Percentiles rank a stretch among this genome's conserved stretches.
phyloP scores from a whole-genome alignment of 2,888 invertebrate genomes.

The Hoplodrina ambigua region DNA sequence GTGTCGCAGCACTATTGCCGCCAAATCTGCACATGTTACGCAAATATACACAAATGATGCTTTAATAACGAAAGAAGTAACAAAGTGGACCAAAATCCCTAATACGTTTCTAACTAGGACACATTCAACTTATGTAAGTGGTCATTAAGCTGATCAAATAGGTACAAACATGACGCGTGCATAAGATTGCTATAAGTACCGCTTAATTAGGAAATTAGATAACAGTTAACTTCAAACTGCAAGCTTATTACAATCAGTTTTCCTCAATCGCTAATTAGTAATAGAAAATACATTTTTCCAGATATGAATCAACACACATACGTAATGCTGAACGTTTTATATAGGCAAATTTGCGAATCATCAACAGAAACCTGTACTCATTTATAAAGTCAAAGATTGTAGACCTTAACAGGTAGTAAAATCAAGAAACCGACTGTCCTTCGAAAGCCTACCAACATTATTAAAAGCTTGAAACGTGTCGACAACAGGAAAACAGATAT shows the following conservation, averaged over 20 bases:
- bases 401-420: slow-evolving; percentile 55
- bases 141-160: slow-evolving; percentile 27
- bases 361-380: slow-evolving; percentile 47
- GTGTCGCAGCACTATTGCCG: slow-evolving; percentile 14
- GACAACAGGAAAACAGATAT: slow-evolving; percentile 69
- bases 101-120: slow-evolving; percentile 67
- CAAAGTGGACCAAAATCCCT: slow-evolving; percentile 58
- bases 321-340: slow-evolving; percentile 1
- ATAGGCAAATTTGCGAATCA: slow-evolving; percentile 32
- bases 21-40: slow-evolving; percentile 52
- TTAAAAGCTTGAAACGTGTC: slow-evolving; percentile 58
- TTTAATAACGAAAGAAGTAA: slow-evolving; percentile 40
- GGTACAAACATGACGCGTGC: slow-evolving; percentile 51
- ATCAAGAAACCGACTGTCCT: slow-evolving; percentile 74
- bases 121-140: slow-evolving; percentile 54
- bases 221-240: slow-evolving; percentile 32
- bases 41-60: slow-evolving; percentile 51
- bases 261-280: slow-evolving; percentile 25
- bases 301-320: neutral
- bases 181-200: slow-evolving; percentile 39
- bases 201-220: slow-evolving; percentile 53
- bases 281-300: slow-evolving; percentile 8
- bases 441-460: slow-evolving; percentile 66
- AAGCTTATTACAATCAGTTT: slow-evolving; percentile 29
- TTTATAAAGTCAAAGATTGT: slow-evolving; percentile 33